Base-by-base conservation (phyloP, 2,888 invertebrate genomes). In the Ophioninae sp. region DNA sequence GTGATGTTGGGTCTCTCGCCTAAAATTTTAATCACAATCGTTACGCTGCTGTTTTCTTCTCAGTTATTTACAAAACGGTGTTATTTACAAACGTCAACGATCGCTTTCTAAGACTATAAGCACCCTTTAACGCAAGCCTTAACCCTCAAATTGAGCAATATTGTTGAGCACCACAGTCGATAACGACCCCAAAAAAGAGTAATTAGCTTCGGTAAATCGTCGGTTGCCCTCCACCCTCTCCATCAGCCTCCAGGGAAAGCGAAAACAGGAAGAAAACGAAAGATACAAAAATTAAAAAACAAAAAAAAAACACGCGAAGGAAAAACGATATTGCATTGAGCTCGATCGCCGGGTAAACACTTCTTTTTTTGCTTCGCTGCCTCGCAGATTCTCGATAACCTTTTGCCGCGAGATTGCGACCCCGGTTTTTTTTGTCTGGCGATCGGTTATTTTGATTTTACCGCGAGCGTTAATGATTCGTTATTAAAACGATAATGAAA, bases 81-180 rank as follows among this genome's bases (percentile, higher is more conserved):
- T n/a, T n/a, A n/a, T n/a, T n/a, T n/a, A n/a, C 62, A 13, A 20
- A 75, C 62, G 20, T 20, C 50, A 23, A 30, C 50, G 8, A 62
- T 61, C 44, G 70, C 41, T 21, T 20, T 50, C 8, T 59, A 70
- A 64, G 74, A 79, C 69, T 70, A 44, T 50, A 79, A 74, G 61
- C 62, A 83, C 78, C 62, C 79, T 64, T 81, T 65, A 20, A 74
- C 62, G 67, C 50, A 69, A 79, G 44, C 39, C 78, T 82, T 84
- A 85, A 75, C 65, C 37, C 69, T 86, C 50, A 83, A 57, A 82
- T 87, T 87, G 87, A 87, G 87, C 87, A 87, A 87, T 73, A 75
- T 84, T 82, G 79, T 85, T 85, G 85, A 87, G 87, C 87, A 87
- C 85, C 83, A 72, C 61, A 44, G 65, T 73, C 69, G 69, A 62